A percentile compares a stretch with the other conserved stretches of the same genome.
Conservation (phyloP, 2,113 vertebrate genomes). For the Barbus barbus region DNA sequence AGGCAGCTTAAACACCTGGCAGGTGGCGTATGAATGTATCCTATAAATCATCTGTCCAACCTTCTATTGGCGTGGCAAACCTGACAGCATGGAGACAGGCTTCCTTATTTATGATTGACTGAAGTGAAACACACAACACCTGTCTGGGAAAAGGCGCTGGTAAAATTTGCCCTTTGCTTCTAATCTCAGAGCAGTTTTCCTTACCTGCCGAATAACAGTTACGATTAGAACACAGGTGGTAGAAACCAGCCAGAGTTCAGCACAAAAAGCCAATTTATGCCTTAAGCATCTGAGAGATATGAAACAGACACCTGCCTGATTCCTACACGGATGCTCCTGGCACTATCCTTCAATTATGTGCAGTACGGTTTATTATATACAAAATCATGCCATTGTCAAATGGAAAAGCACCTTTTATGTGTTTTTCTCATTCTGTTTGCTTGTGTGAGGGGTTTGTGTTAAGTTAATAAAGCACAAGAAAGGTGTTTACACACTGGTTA, state of each 20-base stretch:
- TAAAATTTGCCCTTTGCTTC: constrained; percentile 2
- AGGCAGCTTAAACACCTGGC: constrained; percentile 48
- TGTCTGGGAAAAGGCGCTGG: constrained; percentile 32
- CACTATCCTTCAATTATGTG: not conserved
- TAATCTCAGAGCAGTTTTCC: constrained; percentile 16
- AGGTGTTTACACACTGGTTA: constrained; percentile 61
- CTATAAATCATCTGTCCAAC: constrained; percentile 38
- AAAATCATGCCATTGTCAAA: constrained; percentile 19
- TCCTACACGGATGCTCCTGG: not conserved
- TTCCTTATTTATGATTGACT: constrained; percentile 54
- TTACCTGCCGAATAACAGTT: not conserved
- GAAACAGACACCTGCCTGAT: constrained; percentile 13
- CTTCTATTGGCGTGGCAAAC: constrained; percentile 25
- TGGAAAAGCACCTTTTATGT: not conserved
- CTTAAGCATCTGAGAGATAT: not conserved
- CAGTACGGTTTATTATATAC: not conserved
- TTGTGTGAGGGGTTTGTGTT: constrained; percentile 38
- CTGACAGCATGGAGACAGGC: constrained; percentile 49
- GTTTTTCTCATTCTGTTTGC: constrained; percentile 39
- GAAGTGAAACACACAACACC: constrained; percentile 33
- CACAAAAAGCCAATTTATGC: not conserved
- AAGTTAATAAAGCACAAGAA: constrained; percentile 57
- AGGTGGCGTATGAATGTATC: constrained; percentile 21
- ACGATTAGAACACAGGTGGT: constrained; percentile 19
- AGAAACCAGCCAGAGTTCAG: constrained; percentile 1